Base-by-base conservation (phyloP, 2,888 invertebrate genomes). In the Diplazon laetatorius region DNA sequence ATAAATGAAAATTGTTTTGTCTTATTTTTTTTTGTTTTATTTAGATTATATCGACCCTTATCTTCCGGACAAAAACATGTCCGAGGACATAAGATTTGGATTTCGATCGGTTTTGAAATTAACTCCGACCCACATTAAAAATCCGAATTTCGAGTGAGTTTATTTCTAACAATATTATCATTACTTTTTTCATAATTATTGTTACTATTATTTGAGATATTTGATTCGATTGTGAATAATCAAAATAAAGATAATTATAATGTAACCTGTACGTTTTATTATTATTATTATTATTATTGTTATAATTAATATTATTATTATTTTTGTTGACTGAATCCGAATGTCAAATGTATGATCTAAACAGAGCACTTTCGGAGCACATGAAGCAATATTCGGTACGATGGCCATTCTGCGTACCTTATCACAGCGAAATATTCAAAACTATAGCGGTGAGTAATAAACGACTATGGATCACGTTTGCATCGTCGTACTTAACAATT, bases 91-190 rank as follows among this genome's bases (percentile, higher is more conserved):
- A 66, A 92, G 78, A 42, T 83, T 94, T 89, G 95, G 95, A 25
- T 96, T 96, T 91, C 93, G 96, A 83, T 95, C 96, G 0, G 96
- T 96, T n/a, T 92, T 96, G 76, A 95, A 95, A 89, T 92, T 96
- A 63, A 96, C 96, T 0, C 95, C 96, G 10, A 95, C 95, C 0
- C 94, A 95, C 89, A 95, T 96, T 0, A 94, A 94, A 80, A 95
- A 95, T 90, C 95, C 95, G 2, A 92, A 94, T 84, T 96, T 96
- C 87, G 93, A 92, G 96, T 96, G 92, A 93, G 93, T 93, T 80
- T 71, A 68, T 16, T 39, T n/a, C 48, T 44, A 16, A 12, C 22
- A 16, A 44, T 44, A 16, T 20, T 9, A 60, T 30, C 35, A n/a
- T 6, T 59, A 37, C 39, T 44, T 0, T 48, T 2, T 18, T 48